Evolutionary conservation across 2,113 vertebrate species (phyloP).

Genomic region (Willisornis vidua): DNA sequence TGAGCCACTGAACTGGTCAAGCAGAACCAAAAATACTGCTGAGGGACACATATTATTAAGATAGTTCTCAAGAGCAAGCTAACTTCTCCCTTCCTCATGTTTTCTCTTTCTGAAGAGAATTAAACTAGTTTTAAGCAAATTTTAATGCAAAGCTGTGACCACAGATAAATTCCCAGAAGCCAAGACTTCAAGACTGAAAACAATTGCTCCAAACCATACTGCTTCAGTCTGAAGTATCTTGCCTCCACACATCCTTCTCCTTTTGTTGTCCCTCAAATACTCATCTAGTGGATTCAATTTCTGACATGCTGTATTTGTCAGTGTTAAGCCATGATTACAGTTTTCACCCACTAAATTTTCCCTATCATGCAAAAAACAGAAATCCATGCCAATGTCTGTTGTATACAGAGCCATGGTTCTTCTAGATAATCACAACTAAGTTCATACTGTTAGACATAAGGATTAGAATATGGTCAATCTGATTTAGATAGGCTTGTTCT

Average conservation of each 20-base stretch:
- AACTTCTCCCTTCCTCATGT: not conserved
- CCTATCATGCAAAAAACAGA: not conserved
- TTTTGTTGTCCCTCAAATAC: not conserved
- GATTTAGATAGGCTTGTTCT: not conserved
- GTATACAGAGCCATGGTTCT: not conserved
- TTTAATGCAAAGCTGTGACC: not conserved
- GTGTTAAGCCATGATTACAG: not conserved
- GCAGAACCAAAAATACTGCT: not conserved
- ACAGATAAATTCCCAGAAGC: not conserved
- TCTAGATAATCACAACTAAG: not conserved
- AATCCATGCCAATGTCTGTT: not conserved
- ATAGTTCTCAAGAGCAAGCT: not conserved
- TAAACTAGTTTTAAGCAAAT: conserved; percentile 25
- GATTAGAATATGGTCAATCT: not conserved
- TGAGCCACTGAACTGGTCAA: not conserved
- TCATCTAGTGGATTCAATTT: not conserved
- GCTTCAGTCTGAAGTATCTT: not conserved
- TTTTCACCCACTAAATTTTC: not conserved
- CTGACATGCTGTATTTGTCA: not conserved
- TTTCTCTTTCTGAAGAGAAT: not conserved
- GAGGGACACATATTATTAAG: not conserved
- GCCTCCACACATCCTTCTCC: not conserved
- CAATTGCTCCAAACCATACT: not conserved
- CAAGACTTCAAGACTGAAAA: not conserved
- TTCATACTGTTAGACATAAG: not conserved